Evolutionary conservation across 2,888 invertebrate genomes (phyloP).

Genomic region (Drosophila diplacantha): DNA sequence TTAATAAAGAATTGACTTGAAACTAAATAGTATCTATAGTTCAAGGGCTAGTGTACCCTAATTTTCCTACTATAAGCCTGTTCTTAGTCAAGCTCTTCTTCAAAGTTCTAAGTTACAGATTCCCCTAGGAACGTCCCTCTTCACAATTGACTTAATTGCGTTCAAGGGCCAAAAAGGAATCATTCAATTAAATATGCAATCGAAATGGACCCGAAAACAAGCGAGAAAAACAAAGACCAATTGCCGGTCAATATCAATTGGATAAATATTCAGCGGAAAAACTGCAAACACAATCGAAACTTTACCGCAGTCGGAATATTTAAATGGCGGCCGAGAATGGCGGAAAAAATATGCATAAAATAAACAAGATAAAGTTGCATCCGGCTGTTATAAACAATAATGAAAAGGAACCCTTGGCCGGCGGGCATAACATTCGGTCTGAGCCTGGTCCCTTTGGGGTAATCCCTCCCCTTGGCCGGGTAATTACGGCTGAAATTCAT

Average conservation of each 20-base stretch:
- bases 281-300: constrained; percentile 42
- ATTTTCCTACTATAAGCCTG: neutral
- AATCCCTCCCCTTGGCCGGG: constrained; percentile 43
- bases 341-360: constrained; percentile 47
- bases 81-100: neutral
- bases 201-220: constrained; percentile 48
- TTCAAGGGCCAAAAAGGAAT: constrained; percentile 13
- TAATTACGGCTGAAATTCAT: constrained; percentile 66
- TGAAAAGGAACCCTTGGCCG: constrained; percentile 58
- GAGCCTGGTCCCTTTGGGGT: constrained; percentile 10
- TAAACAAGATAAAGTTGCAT: constrained; percentile 64
- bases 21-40: neutral
- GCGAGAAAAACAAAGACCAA: constrained; percentile 49
- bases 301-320: constrained; percentile 38
- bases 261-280: constrained; percentile 50
- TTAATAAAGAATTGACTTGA: neutral
- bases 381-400: constrained; percentile 61
- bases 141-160: constrained; percentile 8
- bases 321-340: constrained; percentile 13
- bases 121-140: too few relatives aligned
- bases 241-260: constrained; percentile 56
- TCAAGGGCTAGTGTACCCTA: too few relatives aligned
- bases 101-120: neutral
- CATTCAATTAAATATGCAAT: constrained; percentile 64
- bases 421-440: constrained; percentile 6